These are phyloP conservation scores for Gonocerus acuteangulatus DNA, from an alignment of 2,888 invertebrate species.

Conservation along the genomic window DNA sequence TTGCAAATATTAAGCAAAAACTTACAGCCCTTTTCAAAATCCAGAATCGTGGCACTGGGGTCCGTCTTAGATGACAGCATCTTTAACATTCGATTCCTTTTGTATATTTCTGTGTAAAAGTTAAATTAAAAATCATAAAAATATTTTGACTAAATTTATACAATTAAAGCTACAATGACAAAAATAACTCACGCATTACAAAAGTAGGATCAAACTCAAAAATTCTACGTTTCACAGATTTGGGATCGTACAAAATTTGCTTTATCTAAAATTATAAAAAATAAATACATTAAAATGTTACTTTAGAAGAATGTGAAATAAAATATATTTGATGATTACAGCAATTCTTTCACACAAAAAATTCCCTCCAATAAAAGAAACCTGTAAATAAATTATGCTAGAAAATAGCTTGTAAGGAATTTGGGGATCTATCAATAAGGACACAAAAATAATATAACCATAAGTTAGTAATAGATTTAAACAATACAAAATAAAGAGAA, in stretches of 20 bases:
- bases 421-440: no score
- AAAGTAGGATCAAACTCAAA: conserved; percentile 30
- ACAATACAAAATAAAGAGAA: no score
- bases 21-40: conserved; percentile 27
- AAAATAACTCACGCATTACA: conserved; percentile 8
- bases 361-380: no score
- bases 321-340: no score
- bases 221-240: conserved; percentile 29
- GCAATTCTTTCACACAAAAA: no score
- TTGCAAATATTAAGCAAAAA: no score
- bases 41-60: conserved; percentile 21
- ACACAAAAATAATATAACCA: no score
- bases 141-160: not conserved
- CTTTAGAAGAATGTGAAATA: no score
- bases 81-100: conserved; percentile 27
- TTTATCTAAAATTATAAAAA: conserved; percentile 25
- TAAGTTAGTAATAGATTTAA: no score
- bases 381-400: no score
- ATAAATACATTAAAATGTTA: not conserved
- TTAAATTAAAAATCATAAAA: not conserved
- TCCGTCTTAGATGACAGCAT: conserved; percentile 24
- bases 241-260: conserved; percentile 34
- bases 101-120: conserved; percentile 17
- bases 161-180: not conserved
- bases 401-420: no score